Base-by-base conservation (phyloP, 2,888 invertebrate genomes). In the Blastobasis adustella region DNA sequence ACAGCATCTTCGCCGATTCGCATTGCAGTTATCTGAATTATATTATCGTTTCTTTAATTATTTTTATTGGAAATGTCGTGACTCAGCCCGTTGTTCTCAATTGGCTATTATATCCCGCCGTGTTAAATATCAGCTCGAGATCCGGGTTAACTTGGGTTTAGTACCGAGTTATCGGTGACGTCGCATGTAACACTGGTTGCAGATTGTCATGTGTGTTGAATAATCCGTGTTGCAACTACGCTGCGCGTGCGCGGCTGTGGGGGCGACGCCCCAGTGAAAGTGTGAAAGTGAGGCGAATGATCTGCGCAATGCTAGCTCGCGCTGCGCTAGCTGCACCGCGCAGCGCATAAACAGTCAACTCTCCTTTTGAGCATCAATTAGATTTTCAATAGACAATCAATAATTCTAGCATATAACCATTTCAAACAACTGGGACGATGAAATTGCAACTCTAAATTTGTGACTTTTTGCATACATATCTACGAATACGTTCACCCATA, bases 211-310 rank as follows among this genome's bases (percentile, higher is more conserved):
- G 59, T 62, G 68, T 71, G 77, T 84, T 83, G 73, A 76, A 79
- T 82, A 84, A 84, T 82, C 76, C 71, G 73, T 83, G 82, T 82
- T 79, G 83, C 82, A 82, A 77, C 72, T 68, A 72, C 66, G 56
- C 63, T 62, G 63, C 59, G 63, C 62, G 65, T 66, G 67, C 67
- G 67, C 67, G 52, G 54, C 58, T 60, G 67, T 71, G 79, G 74
- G 80, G 82, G 75, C 86, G 87, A 79, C 82, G 85, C 72, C 82
- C 83, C 71, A 87, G 88, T 85, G 87, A 88, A 88, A 87, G 87
- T 87, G 87, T 83, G 87, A 88, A 88, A 88, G 87, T 87, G 87
- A 87, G 76, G 77, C 83, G 80, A 85, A 82, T 79, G 83, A 77
- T 76, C 82, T 67, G 23, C 59, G 67, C 66, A 63, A 66, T 64